These are phyloP conservation scores for Colius striatus DNA, from an alignment of 2,113 vertebrate genomes.

Conservation along the genomic window DNA sequence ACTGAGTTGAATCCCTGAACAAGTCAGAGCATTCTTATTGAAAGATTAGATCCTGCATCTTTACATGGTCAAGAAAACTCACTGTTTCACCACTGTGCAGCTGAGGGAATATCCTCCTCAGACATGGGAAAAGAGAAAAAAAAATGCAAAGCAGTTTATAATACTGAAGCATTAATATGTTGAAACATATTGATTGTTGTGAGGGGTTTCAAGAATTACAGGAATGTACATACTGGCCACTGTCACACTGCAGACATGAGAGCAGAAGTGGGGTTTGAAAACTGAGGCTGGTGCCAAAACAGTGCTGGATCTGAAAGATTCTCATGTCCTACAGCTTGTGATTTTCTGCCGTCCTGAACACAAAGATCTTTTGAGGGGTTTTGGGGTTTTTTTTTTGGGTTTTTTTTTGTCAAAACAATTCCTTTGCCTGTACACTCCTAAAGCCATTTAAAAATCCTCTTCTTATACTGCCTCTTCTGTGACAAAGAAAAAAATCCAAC, in stretches of 20 bases:
- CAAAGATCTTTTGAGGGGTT: fast-evolving
- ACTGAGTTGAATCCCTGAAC: neutral
- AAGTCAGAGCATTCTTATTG: too few species aligned
- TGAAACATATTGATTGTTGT: neutral
- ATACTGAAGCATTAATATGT: neutral
- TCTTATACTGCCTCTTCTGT: neutral
- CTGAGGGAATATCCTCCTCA: neutral
- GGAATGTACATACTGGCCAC: too few species aligned
- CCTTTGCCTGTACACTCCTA: neutral
- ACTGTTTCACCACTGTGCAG: neutral
- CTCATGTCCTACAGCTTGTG: neutral
- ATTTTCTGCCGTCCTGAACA: neutral
- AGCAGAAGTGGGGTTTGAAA: neutral
- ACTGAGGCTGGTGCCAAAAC: neutral
- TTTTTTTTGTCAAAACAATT: neutral
- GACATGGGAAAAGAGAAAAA: neutral
- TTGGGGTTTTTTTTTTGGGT: too few species aligned
- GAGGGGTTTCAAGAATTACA: neutral
- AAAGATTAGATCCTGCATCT: neutral
- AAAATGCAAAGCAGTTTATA: neutral
- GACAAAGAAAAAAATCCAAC: neutral
- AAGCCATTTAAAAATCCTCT: neutral
- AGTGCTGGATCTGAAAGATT: neutral
- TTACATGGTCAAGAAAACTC: neutral
- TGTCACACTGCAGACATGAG: neutral